phyloP scores from a whole-genome alignment of 1,140 invertebrate species.

The Drosophila tropicalis region DNA sequence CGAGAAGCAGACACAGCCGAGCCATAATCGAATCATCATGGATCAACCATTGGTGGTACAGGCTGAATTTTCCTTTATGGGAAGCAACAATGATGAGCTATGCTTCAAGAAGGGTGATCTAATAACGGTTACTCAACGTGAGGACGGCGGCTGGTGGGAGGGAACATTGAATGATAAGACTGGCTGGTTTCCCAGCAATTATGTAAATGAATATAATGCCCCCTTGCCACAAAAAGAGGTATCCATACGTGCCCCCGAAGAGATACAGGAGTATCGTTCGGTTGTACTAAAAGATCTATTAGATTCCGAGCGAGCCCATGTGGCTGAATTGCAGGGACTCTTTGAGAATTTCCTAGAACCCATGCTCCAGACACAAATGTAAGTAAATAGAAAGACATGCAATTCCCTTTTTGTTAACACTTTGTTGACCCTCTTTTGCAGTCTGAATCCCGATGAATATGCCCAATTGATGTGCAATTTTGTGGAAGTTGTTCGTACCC shows the following conservation, averaged over 20 bases:
- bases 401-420: neutral
- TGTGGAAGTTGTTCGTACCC: conserved; percentile 92
- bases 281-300: conserved; percentile 96
- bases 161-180: conserved; percentile 96
- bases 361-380: conserved; percentile 93
- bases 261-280: conserved; percentile 89
- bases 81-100: conserved; percentile 98
- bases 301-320: conserved; percentile 95
- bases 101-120: conserved; percentile 98
- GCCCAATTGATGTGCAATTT: conserved; percentile 94
- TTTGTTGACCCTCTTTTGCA: conserved; percentile 80
- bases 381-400: conserved; percentile 83
- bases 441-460: conserved; percentile 93
- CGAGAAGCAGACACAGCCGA: conserved; percentile 30
- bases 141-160: conserved; percentile 99
- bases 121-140: conserved; percentile 96
- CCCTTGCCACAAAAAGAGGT: conserved; percentile 84
- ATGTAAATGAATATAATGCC: conserved; percentile 94
- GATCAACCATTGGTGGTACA: conserved; percentile 90
- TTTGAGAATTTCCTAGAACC: conserved; percentile 93
- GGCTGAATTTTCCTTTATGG: conserved; percentile 96
- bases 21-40: conserved; percentile 48
- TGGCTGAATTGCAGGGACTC: conserved; percentile 93
- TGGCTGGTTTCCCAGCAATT: conserved; percentile 99
- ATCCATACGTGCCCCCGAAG: conserved; percentile 86